Percentiles rank a stretch among this genome's conserved stretches.
These are phyloP conservation scores for Trichogramma dendrolimi DNA, from an alignment of 2,888 invertebrate species.

Conservation along the genomic window DNA sequence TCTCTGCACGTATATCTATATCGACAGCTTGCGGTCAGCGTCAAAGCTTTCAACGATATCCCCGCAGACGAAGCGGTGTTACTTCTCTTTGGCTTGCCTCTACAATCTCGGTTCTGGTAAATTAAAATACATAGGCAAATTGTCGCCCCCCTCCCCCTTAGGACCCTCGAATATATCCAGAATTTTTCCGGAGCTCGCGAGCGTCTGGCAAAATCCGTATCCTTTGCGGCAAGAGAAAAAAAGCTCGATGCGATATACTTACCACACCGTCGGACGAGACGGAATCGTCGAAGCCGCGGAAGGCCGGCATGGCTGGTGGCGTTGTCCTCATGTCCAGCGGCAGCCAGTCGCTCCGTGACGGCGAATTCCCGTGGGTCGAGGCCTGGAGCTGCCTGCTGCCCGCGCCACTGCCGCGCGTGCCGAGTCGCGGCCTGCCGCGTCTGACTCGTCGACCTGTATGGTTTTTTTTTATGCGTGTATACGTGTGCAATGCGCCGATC, in stretches of 20 bases:
- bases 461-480: too few relatives aligned
- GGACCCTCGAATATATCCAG: conserved; percentile 12
- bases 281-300: conserved; percentile 47
- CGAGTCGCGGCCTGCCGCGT: conserved; percentile 50
- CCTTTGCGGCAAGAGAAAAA: conserved; percentile 1
- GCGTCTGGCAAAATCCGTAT: conserved; percentile 1
- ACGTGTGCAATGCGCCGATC: too few relatives aligned
- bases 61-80: too few relatives aligned
- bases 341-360: conserved; percentile 48
- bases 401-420: conserved; percentile 47
- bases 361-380: conserved; percentile 45
- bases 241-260: conserved; percentile 26
- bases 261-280: conserved; percentile 48
- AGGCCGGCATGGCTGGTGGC: conserved; percentile 47
- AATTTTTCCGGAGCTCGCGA: too few relatives aligned
- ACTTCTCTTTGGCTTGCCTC: too few relatives aligned
- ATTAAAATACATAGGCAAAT: too few relatives aligned
- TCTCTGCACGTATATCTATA: too few relatives aligned
- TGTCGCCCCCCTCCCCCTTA: conserved; percentile 12
- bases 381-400: conserved; percentile 42
- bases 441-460: conserved; percentile 43
- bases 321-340: conserved; percentile 51
- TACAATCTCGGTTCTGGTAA: too few relatives aligned
- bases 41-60: too few relatives aligned
- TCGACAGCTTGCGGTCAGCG: too few relatives aligned